A percentile compares a stretch with the other conserved stretches of the same genome.
Conservation (phyloP, 2,113 vertebrate genomes). For the Hippocampus barbouri region DNA sequence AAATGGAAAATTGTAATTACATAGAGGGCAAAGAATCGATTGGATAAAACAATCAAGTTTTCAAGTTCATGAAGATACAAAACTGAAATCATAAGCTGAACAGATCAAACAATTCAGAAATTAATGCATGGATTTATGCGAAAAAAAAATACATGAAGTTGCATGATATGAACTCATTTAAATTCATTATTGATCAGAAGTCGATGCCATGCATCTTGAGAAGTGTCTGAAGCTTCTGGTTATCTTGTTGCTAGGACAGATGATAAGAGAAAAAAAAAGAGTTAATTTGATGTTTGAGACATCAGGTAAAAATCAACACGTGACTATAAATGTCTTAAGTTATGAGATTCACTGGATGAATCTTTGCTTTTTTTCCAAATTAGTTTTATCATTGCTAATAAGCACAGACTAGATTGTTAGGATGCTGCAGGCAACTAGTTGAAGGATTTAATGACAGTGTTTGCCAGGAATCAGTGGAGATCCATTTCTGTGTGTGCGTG, state of each 20-base stretch:
- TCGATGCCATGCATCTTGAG: slow-evolving; percentile 74
- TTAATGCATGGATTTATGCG: neutral
- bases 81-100: neutral
- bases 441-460: too few relatives aligned
- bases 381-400: neutral
- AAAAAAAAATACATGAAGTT: neutral
- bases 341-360: neutral
- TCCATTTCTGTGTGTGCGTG: too few relatives aligned
- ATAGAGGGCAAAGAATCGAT: neutral
- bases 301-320: neutral
- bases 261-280: neutral
- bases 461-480: too few relatives aligned
- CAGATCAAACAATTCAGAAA: neutral
- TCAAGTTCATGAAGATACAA: neutral
- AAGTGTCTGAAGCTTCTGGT: slow-evolving; percentile 76
- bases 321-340: neutral
- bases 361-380: neutral
- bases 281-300: neutral
- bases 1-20: neutral
- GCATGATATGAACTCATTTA: neutral
- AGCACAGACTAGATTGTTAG: neutral
- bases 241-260: slow-evolving; percentile 81
- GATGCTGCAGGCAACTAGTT: too few relatives aligned
- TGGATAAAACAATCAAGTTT: neutral
- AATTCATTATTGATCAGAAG: slow-evolving; percentile 23